Base-by-base conservation (phyloP, 2,888 invertebrate species). In the Mesochorus sp. region DNA sequence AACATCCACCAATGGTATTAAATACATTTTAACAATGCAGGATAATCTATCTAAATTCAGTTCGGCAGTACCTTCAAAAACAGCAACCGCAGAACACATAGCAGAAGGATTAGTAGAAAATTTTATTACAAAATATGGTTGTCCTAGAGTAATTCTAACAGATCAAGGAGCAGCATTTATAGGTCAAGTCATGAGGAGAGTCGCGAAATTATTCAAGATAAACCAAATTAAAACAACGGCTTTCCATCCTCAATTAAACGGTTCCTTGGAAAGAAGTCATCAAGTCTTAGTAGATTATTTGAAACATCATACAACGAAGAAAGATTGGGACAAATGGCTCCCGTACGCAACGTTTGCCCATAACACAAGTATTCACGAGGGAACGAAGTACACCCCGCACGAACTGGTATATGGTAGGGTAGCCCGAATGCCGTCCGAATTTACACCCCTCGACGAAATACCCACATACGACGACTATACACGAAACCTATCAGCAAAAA, bases 51-150 rank as follows among this genome's bases (percentile, higher is more conserved):
- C 51, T 10, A 74, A 67, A 26, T 57, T 44, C 5, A 66, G 49
- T 8, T 61, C 51, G 2, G 53, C 37, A 0, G 44, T 72, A 8
- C 71, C 62, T 0, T 49, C 62, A n/a, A 28, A 14, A 57, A 70
- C 49, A 76, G 67, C 59, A 72, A 72, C 2, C 59, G 19, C 6
- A 21, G 76, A 31, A 66, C 51, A n/a, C 0, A n/a, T 81, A 5
- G 66, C 67, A 0, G n/a, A 47, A n/a, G 57, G 44, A 2, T 17
- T 67, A 0, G 37, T 39, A 0, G 59, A 28, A 12, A 6, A 44
- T 19, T 81, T 79, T 89, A 92, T 61, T 4, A 19, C 62, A 2
- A 17, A 28, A 4, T 62, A 62, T 17, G 61, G 28, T 8, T 19
- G 53, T 17, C 62, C 53, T 1, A n/a, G n/a, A 8, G n/a, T 8